Evolutionary conservation across 2,113 vertebrate species (phyloP), one percentile per base, ranked within the genome.

Genomic region (Takifugu bimaculatus): DNA sequence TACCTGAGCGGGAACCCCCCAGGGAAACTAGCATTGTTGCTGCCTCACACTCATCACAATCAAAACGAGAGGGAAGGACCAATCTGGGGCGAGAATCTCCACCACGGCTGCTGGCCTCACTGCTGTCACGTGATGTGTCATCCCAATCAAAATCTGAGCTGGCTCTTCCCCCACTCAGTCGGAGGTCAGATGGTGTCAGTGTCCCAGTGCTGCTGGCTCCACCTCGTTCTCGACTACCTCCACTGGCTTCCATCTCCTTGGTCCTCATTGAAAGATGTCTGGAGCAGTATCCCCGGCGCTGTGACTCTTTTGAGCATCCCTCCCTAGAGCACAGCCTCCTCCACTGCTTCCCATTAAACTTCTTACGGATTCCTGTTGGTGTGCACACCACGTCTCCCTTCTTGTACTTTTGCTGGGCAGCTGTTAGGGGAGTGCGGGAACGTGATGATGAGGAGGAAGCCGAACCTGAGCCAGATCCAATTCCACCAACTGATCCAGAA

Each of bases 261-360:
- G 95, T 96, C 72, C 94, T 87, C 94, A 97, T 96, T n/a, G 94
- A 96, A 50, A 97, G 90, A 80, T 97, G 95, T 6, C 95, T 90
- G 0, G 95, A 97, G 81, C 94, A 96, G 88, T 95, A 96, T 0
- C 95, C 95, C 0, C 95, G 86, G 0, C 95, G 88, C 81, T 97
- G 95, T 0, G 94, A 96, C 81, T 97, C 95, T 74, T 97, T 97
- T 60, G 95, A 95, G 84, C 95, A 97, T 68, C 95, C 92, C 6
- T 97, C 95, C 6, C 95, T 82, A 0, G 95, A 97, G 81, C 95
- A 97, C 1, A 97, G 84, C 4, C 95, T 86, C 20, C 95, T 86
- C 95, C 95, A 97, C 63, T 97, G 95, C 79, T 97, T 97, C 12
- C 95, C 95, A 0, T 97, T 97, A 74, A 97, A 97, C 62, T 97